These are phyloP conservation scores for Tetrax tetrax DNA, from an alignment of 2,113 vertebrate genomes.

Conservation along the genomic window DNA sequence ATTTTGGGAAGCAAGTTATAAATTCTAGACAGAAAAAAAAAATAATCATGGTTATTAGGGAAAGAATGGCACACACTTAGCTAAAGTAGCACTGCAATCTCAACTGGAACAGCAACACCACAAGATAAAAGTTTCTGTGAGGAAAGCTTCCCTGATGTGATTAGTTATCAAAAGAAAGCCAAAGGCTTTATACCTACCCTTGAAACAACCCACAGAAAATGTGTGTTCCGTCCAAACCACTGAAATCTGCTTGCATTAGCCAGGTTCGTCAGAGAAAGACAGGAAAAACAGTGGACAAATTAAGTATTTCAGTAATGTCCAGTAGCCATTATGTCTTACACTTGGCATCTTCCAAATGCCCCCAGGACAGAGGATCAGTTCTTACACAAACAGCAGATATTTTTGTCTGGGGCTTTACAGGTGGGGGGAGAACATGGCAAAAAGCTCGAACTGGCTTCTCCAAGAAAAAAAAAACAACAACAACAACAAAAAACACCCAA, in stretches of 20 bases:
- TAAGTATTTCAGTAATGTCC: neutral
- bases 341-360: neutral
- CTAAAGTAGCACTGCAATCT: neutral
- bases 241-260: neutral
- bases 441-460: neutral
- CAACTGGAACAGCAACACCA: neutral
- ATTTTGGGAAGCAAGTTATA: neutral
- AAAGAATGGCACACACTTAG: neutral
- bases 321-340: neutral
- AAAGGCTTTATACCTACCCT: neutral
- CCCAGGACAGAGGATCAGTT: neutral
- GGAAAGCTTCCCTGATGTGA: neutral
- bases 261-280: neutral
- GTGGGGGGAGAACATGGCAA: accelerated
- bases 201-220: neutral
- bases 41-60: neutral
- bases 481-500: no score
- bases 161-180: neutral
- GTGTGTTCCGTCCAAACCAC: neutral
- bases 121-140: neutral
- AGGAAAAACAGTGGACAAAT: neutral
- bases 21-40: neutral
- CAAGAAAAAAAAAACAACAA: neutral
- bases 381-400: neutral
- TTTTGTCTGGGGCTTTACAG: neutral